Evolutionary conservation across 2,888 invertebrate species (phyloP).

Genomic region (Hydrotaea cyrtoneurina): DNA sequence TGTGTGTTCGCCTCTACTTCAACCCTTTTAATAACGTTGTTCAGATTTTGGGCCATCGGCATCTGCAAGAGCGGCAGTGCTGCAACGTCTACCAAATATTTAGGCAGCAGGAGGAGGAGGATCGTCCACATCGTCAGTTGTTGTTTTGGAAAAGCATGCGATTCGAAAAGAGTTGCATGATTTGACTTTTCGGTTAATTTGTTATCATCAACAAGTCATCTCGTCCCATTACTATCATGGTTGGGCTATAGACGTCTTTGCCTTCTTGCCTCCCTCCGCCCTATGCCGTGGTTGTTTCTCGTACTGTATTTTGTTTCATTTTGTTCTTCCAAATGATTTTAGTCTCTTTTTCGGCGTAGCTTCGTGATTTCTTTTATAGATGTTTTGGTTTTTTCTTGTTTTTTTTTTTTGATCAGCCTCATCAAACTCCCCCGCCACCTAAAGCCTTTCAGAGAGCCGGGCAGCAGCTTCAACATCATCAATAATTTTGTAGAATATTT

Average conservation of each 20-base stretch:
- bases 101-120: conserved; percentile 7
- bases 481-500: conserved; percentile 50
- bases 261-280: conserved; percentile 31
- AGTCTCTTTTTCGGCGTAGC: conserved; percentile 40
- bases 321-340: conserved; percentile 49
- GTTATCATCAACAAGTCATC: conserved; percentile 72
- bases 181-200: conserved; percentile 72
- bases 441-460: not conserved
- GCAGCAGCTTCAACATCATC: conserved; percentile 35
- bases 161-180: conserved; percentile 69
- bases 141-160: conserved; percentile 2
- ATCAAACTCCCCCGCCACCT: conserved; percentile 10
- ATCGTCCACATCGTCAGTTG: conserved; percentile 52
- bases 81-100: conserved; percentile 15
- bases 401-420: conserved; percentile 1
- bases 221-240: conserved; percentile 70
- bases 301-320: not conserved
- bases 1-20: not conserved
- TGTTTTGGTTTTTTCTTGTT: conserved; percentile 25
- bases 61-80: not conserved
- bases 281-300: conserved; percentile 33
- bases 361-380: conserved; percentile 52
- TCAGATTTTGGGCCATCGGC: conserved; percentile 38
- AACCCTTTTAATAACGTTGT: conserved; percentile 55
- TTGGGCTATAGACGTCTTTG: conserved; percentile 1